Percentiles rank a stretch among this genome's conserved stretches.
phyloP scores from a whole-genome alignment of 2,888 invertebrate genomes.

The Dicycla oo region DNA sequence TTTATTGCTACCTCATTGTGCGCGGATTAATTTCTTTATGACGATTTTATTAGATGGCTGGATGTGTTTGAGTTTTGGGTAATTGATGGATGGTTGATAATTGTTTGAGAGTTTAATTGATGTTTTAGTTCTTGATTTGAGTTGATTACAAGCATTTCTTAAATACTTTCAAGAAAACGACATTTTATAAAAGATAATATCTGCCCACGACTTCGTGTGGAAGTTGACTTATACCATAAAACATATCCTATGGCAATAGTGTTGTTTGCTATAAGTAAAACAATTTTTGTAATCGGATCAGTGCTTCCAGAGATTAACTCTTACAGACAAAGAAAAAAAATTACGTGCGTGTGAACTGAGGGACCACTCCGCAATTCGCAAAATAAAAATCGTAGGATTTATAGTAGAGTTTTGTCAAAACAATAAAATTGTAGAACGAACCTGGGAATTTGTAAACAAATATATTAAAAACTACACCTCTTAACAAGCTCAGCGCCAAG shows the following conservation, averaged over 20 bases:
- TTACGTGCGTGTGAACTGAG: no score
- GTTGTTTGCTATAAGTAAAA: not conserved
- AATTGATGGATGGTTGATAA: constrained; percentile 31
- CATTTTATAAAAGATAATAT: not conserved
- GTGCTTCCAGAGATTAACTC: not conserved
- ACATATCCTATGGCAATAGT: not conserved
- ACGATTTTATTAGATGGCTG: constrained; percentile 35
- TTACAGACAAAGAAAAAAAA: not conserved
- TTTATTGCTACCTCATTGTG: constrained; percentile 77
- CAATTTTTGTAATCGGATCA: no score
- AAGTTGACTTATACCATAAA: not conserved
- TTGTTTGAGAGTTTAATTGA: not conserved
- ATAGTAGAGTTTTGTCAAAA: no score
- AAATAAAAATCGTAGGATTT: no score
- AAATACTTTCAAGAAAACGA: not conserved
- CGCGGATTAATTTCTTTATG: constrained; percentile 65
- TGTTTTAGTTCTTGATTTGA: constrained; percentile 3
- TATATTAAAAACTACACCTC: no score
- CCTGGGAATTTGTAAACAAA: no score
- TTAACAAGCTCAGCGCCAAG: no score
- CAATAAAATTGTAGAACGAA: no score
- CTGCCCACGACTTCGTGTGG: not conserved
- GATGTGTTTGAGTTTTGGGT: constrained; percentile 9
- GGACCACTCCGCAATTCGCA: no score
- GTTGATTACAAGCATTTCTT: no score